Evolutionary conservation across 2,113 vertebrate species (phyloP), one percentile per base, ranked within the genome.

Genomic region (Recurvirostra avosetta): DNA sequence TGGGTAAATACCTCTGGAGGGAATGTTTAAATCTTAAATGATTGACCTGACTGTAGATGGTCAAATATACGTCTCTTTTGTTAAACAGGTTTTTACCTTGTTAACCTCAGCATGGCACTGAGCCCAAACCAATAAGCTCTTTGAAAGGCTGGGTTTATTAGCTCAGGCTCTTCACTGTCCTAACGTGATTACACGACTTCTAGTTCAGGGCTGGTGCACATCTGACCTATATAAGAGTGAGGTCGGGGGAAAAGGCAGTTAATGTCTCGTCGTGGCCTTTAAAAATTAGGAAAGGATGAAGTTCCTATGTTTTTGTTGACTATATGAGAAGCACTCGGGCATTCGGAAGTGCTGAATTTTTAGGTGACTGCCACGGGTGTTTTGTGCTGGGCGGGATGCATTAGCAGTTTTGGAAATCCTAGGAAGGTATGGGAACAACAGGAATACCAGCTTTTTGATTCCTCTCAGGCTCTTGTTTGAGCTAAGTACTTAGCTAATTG

Each of bases 101-200:
- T 95, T 96, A 96, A 96, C 94, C 94, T 94, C 87, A 72, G 91
- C 74, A 34, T 97, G 96, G 92, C 93, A 88, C 90, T 1, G 14
- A 96, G 93, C 96, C 96, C 94, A 96, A 94, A 93, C 96, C 94
- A 94, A 96, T 96, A 95, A 96, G 90, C 92, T 95, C 92, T 94
- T 75, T 75, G 87, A 95, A 93, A 95, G 89, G 84, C 77, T 6
- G 4, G 47, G 81, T 91, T 92, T 96, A 94, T 97, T 96, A 97
- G 77, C 92, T 88, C 92, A 91, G 78, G 65, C 90, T 96, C 87
- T 96, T 88, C 0, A 1, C 66, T 82, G 40, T 88, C 87, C 53
- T 96, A 92, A 96, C 81, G 0, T 45, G 94, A 93, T 96, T 97
- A 88, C 49, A 17, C 65, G 94, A 61, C 90, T 95, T 90, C 55